These are phyloP conservation scores for Coptodon bakossiorum DNA, from an alignment of 2,113 vertebrate genomes.

Conservation along the genomic window DNA sequence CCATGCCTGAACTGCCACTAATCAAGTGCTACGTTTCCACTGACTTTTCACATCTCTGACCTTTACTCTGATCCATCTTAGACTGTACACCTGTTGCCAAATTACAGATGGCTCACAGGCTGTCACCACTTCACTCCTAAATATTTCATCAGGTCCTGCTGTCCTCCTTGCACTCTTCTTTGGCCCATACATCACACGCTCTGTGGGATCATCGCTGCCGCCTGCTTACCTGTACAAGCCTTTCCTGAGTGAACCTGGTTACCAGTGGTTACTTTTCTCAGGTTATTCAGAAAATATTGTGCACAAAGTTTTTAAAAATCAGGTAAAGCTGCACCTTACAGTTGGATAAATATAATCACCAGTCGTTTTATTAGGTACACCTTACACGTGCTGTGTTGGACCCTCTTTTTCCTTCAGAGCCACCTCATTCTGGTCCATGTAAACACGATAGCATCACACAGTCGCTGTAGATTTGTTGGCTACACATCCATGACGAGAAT, in stretches of 20 bases:
- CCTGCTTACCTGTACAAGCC: neutral
- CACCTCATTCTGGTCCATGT: neutral
- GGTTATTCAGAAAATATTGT: neutral
- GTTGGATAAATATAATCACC: neutral
- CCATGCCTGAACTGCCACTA: neutral
- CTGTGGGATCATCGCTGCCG: neutral
- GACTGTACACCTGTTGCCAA: constrained; percentile 51
- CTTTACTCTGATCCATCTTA: constrained; percentile 43
- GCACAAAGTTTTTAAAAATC: neutral
- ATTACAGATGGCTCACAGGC: constrained; percentile 35
- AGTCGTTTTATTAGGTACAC: neutral
- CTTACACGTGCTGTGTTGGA: neutral
- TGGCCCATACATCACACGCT: neutral
- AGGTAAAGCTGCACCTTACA: neutral
- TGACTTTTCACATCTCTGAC: constrained; percentile 44
- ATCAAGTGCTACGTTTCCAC: constrained; percentile 41
- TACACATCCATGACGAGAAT: neutral
- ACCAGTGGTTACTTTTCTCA: neutral
- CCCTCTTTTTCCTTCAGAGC: neutral
- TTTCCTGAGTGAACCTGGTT: neutral
- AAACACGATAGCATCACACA: neutral
- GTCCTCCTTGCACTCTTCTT: neutral
- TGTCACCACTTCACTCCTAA: constrained; percentile 29
- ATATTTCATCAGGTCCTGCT: constrained; percentile 11
- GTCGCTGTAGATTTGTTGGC: neutral